Percentiles rank a stretch among this genome's conserved stretches.
Evolutionary conservation across 2,888 invertebrate genomes (phyloP).

Genomic region (Eupithecia pulchellata): DNA sequence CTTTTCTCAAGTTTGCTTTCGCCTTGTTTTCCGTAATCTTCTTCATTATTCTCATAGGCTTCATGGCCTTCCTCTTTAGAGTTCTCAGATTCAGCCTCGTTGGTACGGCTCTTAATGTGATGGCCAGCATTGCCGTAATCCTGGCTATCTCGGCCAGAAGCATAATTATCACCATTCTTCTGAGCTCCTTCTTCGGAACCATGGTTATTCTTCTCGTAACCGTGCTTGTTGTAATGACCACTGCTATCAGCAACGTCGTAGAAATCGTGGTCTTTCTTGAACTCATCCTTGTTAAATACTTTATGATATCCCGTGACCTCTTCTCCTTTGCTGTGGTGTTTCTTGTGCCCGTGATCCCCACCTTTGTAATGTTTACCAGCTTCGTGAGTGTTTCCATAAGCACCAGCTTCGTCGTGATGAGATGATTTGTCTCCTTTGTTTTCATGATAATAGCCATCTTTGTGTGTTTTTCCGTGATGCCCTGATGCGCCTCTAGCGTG

Average conservation of each 20-base stretch:
- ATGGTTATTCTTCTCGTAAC: constrained; percentile 83
- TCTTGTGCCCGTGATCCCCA: constrained; percentile 84
- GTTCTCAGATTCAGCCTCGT: constrained; percentile 83
- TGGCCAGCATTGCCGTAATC: constrained; percentile 85
- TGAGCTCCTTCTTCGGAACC: constrained; percentile 83
- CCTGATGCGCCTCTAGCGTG: constrained; percentile 85
- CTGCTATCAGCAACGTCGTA: constrained; percentile 89
- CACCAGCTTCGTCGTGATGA: constrained; percentile 82
- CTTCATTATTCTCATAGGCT: constrained; percentile 81
- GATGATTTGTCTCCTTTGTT: constrained; percentile 83
- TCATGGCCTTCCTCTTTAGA: constrained; percentile 85
- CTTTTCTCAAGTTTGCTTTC: constrained; percentile 78
- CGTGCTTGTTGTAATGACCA: constrained; percentile 88
- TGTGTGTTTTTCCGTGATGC: constrained; percentile 81
- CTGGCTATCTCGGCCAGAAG: constrained; percentile 80
- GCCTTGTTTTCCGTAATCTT: constrained; percentile 83
- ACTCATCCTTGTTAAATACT: constrained; percentile 91
- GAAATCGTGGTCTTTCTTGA: constrained; percentile 91
- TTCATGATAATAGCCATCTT: constrained; percentile 82
- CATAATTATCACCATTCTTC: constrained; percentile 83
- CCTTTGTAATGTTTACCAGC: constrained; percentile 83
- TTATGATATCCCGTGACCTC: constrained; percentile 90
- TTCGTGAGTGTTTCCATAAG: constrained; percentile 84
- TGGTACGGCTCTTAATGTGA: constrained; percentile 84
- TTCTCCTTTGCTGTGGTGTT: constrained; percentile 88